These are phyloP conservation scores for Leptoclinus maculatus DNA, from an alignment of 2,797 vertebrate species.

Conservation along the genomic window DNA sequence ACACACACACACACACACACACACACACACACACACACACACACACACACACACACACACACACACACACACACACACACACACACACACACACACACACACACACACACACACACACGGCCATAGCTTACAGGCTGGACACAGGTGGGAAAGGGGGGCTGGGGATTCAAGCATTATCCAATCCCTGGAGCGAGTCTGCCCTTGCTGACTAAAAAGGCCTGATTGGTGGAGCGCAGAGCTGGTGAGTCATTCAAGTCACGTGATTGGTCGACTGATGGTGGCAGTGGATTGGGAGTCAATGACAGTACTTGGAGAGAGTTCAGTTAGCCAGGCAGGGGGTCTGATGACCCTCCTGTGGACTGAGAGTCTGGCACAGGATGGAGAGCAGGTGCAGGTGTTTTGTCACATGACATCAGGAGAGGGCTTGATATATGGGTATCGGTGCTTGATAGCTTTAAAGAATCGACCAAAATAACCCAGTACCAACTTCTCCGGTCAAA, in stretches of 20 bases:
- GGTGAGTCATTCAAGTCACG: slow-evolving; percentile 46
- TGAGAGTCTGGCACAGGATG: slow-evolving; percentile 49
- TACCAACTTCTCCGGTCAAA: not conserved
- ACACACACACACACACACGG: slow-evolving; percentile 55
- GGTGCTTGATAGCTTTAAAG: not conserved
- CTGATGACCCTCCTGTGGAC: slow-evolving; percentile 40
- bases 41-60: slow-evolving; percentile 24
- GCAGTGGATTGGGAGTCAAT: slow-evolving; percentile 53
- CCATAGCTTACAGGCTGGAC: slow-evolving; percentile 82
- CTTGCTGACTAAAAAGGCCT: slow-evolving; percentile 69
- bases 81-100: not conserved
- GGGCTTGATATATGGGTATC: not conserved
- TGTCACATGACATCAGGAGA: slow-evolving; percentile 30
- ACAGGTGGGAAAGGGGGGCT: slow-evolving; percentile 56
- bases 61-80: slow-evolving; percentile 17
- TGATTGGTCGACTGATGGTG: slow-evolving; percentile 44
- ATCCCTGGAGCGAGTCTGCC: slow-evolving; percentile 72
- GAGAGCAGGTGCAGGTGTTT: slow-evolving; percentile 37
- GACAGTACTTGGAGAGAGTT: slow-evolving; percentile 43
- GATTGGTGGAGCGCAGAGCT: slow-evolving; percentile 69
- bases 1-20: not conserved
- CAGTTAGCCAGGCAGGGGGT: slow-evolving; percentile 37
- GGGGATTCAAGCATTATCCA: slow-evolving; percentile 77
- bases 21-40: slow-evolving; percentile 41
- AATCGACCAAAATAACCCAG: not conserved